These are phyloP conservation scores for Pteropus alecto DNA, from an alignment of 2,113 vertebrate species.

Conservation along the genomic window DNA sequence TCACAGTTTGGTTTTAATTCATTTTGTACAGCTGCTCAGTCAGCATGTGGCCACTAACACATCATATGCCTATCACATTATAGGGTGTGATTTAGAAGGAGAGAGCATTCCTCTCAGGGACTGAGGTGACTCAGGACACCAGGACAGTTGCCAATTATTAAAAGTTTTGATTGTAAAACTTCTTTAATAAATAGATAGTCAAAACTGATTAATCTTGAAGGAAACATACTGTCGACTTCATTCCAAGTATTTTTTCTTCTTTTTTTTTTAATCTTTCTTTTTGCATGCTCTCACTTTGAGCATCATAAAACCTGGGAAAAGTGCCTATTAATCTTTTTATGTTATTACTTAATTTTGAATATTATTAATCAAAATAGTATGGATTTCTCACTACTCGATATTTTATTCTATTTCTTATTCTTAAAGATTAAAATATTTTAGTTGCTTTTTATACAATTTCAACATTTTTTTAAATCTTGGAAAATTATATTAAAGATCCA, in stretches of 20 bases:
- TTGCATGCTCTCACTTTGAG: neutral
- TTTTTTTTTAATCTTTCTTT: neutral
- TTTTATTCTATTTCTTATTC: neutral
- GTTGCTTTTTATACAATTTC: neutral
- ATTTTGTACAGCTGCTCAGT: slow-evolving; percentile 64
- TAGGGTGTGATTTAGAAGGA: slow-evolving; percentile 22
- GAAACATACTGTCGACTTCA: neutral
- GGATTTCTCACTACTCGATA: neutral
- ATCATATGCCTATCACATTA: slow-evolving; percentile 48
- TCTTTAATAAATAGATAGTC: slow-evolving; percentile 22
- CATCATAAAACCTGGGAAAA: neutral
- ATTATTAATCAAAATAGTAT: neutral
- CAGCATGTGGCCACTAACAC: slow-evolving; percentile 62
- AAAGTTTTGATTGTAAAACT: slow-evolving; percentile 45
- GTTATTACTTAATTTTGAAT: neutral
- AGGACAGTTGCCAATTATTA: slow-evolving; percentile 42
- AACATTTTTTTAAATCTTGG: neutral
- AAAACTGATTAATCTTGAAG: slow-evolving; percentile 6
- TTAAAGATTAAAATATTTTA: neutral
- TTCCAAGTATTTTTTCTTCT: neutral
- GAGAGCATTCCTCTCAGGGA: slow-evolving; percentile 29
- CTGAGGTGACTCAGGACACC: slow-evolving; percentile 24
- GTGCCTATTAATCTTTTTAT: neutral
- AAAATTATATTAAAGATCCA: neutral
- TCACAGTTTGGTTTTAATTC: slow-evolving; percentile 52